A percentile compares a stretch with the other conserved stretches of the same genome.
Evolutionary conservation across 1,140 invertebrate species (phyloP).

Genomic region (Lethrus apterus): DNA sequence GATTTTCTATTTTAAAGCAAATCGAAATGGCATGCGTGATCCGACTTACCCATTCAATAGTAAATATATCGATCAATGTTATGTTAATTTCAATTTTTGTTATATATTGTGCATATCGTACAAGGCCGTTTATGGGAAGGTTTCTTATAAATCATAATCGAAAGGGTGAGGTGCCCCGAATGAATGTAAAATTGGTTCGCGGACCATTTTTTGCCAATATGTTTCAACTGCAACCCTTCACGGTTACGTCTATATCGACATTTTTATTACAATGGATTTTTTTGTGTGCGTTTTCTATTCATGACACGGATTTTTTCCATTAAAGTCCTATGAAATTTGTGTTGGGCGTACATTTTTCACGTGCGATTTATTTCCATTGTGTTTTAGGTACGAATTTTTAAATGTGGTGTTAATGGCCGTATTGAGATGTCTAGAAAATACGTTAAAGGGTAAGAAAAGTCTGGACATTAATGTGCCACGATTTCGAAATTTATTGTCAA

Average conservation of each 20-base stretch:
- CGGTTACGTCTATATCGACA: conserved; percentile 25
- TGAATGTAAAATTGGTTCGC: conserved; percentile 27
- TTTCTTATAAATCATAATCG: conserved; percentile 28
- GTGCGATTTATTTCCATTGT: conserved; percentile 23
- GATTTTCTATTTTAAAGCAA: conserved; percentile 24
- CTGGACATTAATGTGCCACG: no score
- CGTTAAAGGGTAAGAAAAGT: conserved; percentile 7
- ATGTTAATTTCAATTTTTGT: conserved; percentile 28
- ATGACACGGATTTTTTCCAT: conserved; percentile 12
- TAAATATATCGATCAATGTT: conserved; percentile 32
- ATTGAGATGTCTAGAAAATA: conserved; percentile 21
- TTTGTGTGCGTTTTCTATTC: conserved; percentile 17
- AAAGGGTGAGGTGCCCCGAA: conserved; percentile 26
- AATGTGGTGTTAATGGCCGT: conserved; percentile 26
- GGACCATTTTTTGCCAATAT: conserved; percentile 22
- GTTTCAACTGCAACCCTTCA: conserved; percentile 20
- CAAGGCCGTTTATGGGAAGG: conserved; percentile 31
- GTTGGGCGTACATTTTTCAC: conserved; percentile 24
- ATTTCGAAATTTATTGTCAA: no score
- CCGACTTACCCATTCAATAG: conserved; percentile 24
- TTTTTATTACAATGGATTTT: conserved; percentile 22
- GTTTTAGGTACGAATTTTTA: conserved; percentile 16
- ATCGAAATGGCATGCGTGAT: conserved; percentile 21
- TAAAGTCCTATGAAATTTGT: conserved; percentile 10
- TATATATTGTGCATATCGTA: conserved; percentile 22